Evolutionary conservation across 1,140 invertebrate species (phyloP).

Genomic region (Adoxophyes honmai): DNA sequence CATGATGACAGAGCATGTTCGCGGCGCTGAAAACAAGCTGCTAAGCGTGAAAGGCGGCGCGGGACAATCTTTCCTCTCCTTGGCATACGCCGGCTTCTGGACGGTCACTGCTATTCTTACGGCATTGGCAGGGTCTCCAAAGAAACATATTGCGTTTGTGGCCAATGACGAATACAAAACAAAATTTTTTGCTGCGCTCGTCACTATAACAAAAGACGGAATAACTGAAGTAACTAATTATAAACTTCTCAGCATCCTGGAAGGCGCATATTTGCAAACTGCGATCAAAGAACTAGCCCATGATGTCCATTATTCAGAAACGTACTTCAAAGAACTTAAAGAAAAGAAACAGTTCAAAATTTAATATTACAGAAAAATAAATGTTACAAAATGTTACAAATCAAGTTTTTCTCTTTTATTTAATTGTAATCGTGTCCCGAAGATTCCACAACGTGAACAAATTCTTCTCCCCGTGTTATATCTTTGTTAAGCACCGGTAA

Average conservation of each 20-base stretch:
- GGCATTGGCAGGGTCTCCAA: neutral
- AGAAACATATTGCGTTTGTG: neutral
- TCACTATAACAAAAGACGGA: neutral
- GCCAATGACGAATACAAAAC: conserved; percentile 8
- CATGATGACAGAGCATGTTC: conserved; percentile 1
- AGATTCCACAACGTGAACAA: conserved; percentile 29
- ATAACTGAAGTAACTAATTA: neutral
- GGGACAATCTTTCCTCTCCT: neutral
- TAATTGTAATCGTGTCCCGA: conserved; percentile 17
- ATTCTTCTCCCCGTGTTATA: conserved; percentile 38
- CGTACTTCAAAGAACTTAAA: neutral
- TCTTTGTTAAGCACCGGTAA: conserved; percentile 39
- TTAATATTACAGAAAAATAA: no score
- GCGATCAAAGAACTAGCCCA: neutral
- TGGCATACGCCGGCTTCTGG: neutral
- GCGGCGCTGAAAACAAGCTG: neutral
- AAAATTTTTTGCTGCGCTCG: neutral
- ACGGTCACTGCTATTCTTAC: neutral
- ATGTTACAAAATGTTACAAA: no score
- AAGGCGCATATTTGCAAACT: neutral
- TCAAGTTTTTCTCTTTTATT: no score
- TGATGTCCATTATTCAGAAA: neutral
- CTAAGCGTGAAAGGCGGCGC: neutral
- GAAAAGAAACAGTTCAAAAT: no score
- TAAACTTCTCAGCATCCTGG: neutral